Evolutionary conservation across 2,888 invertebrate species (phyloP).

Genomic region (Macrosiphum euphorbiae): DNA sequence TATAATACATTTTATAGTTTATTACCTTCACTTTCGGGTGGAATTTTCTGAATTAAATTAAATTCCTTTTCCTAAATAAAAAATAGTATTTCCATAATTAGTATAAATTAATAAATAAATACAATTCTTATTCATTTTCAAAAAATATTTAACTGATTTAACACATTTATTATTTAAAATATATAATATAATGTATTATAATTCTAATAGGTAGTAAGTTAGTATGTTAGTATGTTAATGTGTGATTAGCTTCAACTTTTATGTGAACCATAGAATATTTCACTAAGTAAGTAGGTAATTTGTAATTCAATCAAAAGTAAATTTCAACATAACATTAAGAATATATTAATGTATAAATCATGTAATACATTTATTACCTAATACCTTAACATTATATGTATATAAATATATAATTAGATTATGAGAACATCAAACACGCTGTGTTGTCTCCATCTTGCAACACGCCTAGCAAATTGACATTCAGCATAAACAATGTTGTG

Average conservation of each 20-base stretch:
- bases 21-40: conserved; percentile 48
- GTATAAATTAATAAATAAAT: neutral
- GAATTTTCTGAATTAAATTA: conserved; percentile 26
- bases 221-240: neutral
- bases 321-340: neutral
- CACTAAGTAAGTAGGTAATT: neutral
- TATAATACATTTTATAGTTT: neutral
- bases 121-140: neutral
- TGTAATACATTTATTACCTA: neutral
- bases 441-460: neutral
- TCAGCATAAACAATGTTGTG: neutral
- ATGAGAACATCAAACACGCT: neutral
- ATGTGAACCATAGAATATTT: neutral
- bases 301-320: neutral
- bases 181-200: neutral
- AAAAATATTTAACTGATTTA: neutral
- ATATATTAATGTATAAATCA: neutral
- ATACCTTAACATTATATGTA: neutral
- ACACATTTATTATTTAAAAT: neutral
- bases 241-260: neutral
- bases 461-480: neutral
- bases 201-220: neutral
- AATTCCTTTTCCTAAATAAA: conserved; percentile 48
- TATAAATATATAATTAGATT: neutral
- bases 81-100: conserved; percentile 8